Base-by-base conservation (phyloP, 2,888 invertebrate genomes). In the Andrena haemorrhoa region DNA sequence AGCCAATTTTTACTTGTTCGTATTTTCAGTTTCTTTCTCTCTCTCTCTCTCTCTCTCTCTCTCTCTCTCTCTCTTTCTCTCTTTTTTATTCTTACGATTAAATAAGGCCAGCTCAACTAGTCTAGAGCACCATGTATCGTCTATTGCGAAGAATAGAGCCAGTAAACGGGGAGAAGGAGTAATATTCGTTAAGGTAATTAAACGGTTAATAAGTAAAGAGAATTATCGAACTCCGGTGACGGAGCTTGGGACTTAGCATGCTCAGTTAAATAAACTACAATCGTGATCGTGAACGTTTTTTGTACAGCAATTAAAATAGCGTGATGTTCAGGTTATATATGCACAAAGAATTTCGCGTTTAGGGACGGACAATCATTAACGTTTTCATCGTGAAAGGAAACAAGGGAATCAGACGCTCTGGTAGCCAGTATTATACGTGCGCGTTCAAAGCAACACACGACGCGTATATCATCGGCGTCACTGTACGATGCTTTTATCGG, bases 171-270 rank as follows among this genome's bases (percentile, higher is more conserved):
- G 10, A 66, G 79, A 75, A 76, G 88, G 79, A 80, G 81, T 81
- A 84, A 78, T 82, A 84, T 82, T 23, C 75, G 64, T 83, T 87
- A 86, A 79, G 83, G 49, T 86, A 85, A 84, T 77, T 87, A 86
- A 80, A 84, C 60, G 68, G 70, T 78, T 83, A 77, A 75, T 88
- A 86, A 88, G 71, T 85, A 84, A 86, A 87, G 84, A 83, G 71
- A 83, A 91, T 89, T 86, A 91, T 89, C 88, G 87, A 90, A 92
- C 93, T 93, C 93, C 93, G 91, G 86, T 89, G 80, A 91, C 90
- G 93, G 93, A 94, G 93, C 93, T 94, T 94, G 94, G 94, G 94
- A 93, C 94, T 94, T 94, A 93, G 94, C 93, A 93, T 93, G 93
- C 94, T 94, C 94, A 93, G 94, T 93, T 91, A 90, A 92, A 91